These are phyloP conservation scores for Ophthalmolycus amberensis DNA, from an alignment of 2,113 vertebrate species.

Conservation along the genomic window DNA sequence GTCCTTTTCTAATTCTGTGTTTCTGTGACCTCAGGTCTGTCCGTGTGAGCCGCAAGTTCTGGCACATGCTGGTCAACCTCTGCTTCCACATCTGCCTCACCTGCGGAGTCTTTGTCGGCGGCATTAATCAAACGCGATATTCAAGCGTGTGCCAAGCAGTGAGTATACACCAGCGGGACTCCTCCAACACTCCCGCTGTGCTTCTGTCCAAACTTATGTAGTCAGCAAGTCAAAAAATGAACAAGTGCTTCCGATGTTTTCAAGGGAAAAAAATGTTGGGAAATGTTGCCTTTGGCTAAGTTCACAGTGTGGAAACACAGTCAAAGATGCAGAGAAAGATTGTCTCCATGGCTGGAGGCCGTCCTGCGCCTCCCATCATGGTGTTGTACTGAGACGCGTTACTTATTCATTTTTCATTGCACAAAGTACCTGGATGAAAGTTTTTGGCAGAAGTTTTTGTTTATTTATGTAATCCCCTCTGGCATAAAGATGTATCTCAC, in stretches of 20 bases:
- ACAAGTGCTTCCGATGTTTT: slow-evolving; percentile 27
- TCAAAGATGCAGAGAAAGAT: slow-evolving; percentile 39
- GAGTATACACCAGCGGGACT: slow-evolving; percentile 73
- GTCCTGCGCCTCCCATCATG: slow-evolving; percentile 2
- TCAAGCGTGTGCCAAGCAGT: slow-evolving; percentile 95
- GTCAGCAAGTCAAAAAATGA: slow-evolving; percentile 8
- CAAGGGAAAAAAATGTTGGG: neutral
- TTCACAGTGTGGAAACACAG: slow-evolving; percentile 24
- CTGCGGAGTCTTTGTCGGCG: slow-evolving; percentile 91
- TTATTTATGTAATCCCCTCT: slow-evolving; percentile 31
- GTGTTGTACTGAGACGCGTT: slow-evolving; percentile 21
- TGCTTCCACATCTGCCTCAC: slow-evolving; percentile 94
- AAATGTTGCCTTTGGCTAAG: slow-evolving; percentile 40
- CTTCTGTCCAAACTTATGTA: neutral
- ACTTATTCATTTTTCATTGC: slow-evolving; percentile 36
- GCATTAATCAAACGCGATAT: slow-evolving; percentile 91
- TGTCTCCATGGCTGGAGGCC: slow-evolving; percentile 40
- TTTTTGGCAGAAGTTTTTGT: slow-evolving; percentile 18
- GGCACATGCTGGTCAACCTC: slow-evolving; percentile 98
- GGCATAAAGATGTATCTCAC: neutral
- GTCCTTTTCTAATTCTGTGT: neutral
- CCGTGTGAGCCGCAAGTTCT: slow-evolving; percentile 93
- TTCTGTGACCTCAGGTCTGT: slow-evolving; percentile 82
- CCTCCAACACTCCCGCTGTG: neutral
- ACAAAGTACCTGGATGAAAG: slow-evolving; percentile 30